phyloP scores from a whole-genome alignment of 2,113 vertebrate species.

The Synchiropus splendidus region DNA sequence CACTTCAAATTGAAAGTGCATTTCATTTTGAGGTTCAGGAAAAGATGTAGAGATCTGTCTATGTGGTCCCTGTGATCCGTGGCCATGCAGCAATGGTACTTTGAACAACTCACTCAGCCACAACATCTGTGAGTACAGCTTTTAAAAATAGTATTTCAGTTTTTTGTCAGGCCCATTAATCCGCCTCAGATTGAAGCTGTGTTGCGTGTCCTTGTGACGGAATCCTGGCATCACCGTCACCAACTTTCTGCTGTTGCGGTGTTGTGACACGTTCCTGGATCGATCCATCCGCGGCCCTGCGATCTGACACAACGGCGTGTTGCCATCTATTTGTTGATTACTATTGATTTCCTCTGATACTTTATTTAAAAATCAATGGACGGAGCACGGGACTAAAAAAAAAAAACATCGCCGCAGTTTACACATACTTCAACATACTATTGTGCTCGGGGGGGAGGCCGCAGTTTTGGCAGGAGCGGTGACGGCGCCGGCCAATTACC shows the following conservation, averaged over 20 bases:
- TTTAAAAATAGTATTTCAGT: too few species aligned
- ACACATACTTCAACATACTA: slow-evolving; percentile 85
- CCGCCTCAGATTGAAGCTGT: too few species aligned
- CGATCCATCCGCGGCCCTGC: slow-evolving; percentile 75
- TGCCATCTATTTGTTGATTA: slow-evolving; percentile 98
- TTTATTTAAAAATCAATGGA: slow-evolving; percentile 99
- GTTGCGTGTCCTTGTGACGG: too few species aligned
- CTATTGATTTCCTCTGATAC: slow-evolving; percentile 98
- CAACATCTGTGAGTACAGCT: too few species aligned
- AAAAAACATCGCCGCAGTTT: slow-evolving; percentile 88
- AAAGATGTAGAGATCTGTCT: too few species aligned
- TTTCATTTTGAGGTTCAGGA: too few species aligned
- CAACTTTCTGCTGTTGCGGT: slow-evolving; percentile 42
- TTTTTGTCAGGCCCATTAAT: too few species aligned
- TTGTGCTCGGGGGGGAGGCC: slow-evolving; percentile 71
- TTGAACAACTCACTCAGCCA: too few species aligned
- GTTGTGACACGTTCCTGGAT: slow-evolving; percentile 86
- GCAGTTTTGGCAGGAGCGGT: slow-evolving; percentile 73
- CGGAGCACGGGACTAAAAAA: slow-evolving; percentile 76
- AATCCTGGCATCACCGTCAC: too few species aligned
- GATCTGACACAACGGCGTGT: slow-evolving; percentile 78
- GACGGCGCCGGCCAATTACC: slow-evolving; percentile 81
- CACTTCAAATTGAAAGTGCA: too few species aligned
- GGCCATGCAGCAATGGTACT: too few species aligned
- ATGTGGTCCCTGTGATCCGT: too few species aligned